Percentiles rank a stretch among this genome's conserved stretches.
These are phyloP conservation scores for Acrobasis suavella DNA, from an alignment of 2,888 invertebrate genomes.

Conservation along the genomic window DNA sequence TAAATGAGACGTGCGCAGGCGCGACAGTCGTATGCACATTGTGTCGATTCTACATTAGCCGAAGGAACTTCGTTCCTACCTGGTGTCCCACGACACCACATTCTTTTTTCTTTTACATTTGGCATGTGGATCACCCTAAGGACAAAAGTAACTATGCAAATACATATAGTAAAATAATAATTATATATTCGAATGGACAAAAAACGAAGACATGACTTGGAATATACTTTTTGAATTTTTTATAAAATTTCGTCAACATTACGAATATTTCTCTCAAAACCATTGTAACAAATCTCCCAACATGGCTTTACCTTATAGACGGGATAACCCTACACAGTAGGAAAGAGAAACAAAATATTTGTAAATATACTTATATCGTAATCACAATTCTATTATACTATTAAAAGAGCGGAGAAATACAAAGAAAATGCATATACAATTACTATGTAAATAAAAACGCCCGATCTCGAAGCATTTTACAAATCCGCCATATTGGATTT, in stretches of 20 bases:
- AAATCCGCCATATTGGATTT: neutral
- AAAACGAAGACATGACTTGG: too few relatives aligned
- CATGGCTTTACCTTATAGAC: slow-evolving; percentile 28
- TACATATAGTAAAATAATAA: too few relatives aligned
- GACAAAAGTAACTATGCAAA: too few relatives aligned
- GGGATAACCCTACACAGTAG: slow-evolving; percentile 57
- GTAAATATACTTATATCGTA: slow-evolving; percentile 22
- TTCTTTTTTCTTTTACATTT: too few relatives aligned
- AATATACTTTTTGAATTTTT: too few relatives aligned
- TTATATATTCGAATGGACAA: too few relatives aligned
- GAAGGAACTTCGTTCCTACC: too few relatives aligned
- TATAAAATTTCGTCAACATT: neutral
- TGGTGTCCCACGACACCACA: too few relatives aligned
- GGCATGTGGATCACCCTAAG: too few relatives aligned
- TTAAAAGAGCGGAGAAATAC: slow-evolving; percentile 22
- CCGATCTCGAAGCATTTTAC: neutral
- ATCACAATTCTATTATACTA: slow-evolving; percentile 24
- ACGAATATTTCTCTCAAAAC: neutral
- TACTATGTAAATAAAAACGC: slow-evolving; percentile 18
- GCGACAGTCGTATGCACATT: too few relatives aligned
- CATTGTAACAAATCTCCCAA: neutral
- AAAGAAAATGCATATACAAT: slow-evolving; percentile 29
- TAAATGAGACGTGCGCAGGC: too few relatives aligned
- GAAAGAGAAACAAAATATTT: slow-evolving; percentile 46
- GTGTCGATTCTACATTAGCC: too few relatives aligned